Evolutionary conservation across 2,888 invertebrate species (phyloP), one percentile per base, ranked within the genome.

Genomic region (Ornithoptera priamus): DNA sequence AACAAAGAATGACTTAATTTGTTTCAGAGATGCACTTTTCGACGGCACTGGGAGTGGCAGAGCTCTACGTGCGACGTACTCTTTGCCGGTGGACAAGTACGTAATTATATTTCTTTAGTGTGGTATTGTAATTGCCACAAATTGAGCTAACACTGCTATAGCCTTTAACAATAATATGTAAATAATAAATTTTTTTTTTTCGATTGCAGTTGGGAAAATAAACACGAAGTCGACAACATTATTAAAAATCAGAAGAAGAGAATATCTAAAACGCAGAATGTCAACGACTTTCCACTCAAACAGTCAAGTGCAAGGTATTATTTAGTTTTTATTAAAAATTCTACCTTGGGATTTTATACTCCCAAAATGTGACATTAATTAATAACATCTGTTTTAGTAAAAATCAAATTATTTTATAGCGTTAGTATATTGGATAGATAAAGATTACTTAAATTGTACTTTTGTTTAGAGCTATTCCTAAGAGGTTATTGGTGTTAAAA

Each of bases 191-290:
- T 7, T 15, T 46, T 50, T 50, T 50, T 18, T 2, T 50, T 50
- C 10, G 39, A 2, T 53, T 1, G 36, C 74, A 86, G 85, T 71
- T 77, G 80, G 73, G 85, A 86, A 73, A 85, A 82, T 75, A 85
- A 83, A 71, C 79, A 79, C 62, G 85, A 83, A 56, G 67, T 85
- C 74, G 88, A 87, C 70, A 83, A 75, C 69, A 75, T 83, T 24
- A 76, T 83, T 73, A 85, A 84, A 10, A 85, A 85, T 74, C 77
- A 80, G 73, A 90, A 89, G 75, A 82, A 83, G 72, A 84, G 85
- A 76, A 81, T 88, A 24, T 76, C 84, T 46, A 90, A 89, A 79
- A 85, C 89, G 12, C 87, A 87, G 69, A 86, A 87, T 69, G 82
- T 86, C 60, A 78, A 80, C 30, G 85, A 85, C 64, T 62, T 83